Evolutionary conservation across 2,888 invertebrate species (phyloP), one percentile per base, ranked within the genome.

Genomic region (Eupsilia transversa): DNA sequence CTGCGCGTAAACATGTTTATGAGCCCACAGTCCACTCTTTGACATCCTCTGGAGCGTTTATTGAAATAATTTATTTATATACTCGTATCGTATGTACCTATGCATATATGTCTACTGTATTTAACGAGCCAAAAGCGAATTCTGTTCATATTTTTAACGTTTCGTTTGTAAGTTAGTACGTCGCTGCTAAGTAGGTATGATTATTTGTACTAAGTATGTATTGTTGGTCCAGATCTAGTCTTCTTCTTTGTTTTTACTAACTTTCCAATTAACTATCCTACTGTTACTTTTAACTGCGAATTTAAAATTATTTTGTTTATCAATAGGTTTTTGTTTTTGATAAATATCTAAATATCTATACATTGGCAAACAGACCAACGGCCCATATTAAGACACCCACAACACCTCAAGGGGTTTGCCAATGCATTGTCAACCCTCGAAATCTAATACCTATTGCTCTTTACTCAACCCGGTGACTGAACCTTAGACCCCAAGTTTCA

Each of bases 1-100:
- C 60, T 65, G 38, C 66, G 66, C 77, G 86, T 85, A 89, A 89
- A 88, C 88, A 87, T 89, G 89, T 88, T 88, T 88, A 87, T 88
- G 86, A 79, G 84, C 75, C 71, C 67, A 76, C 83, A 60, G 80
- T 75, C 79, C 76, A 84, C 83, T 89, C 86, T 87, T 85, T 88
- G 86, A 89, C 86, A 88, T 86, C 85, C 83, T 80, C 74, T 78
- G 83, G 80, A 83, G 79, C 84, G 87, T 89, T 83, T 86, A 85
- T 84, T 85, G 79, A 78, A 83, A 86, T 81, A 87, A 76, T 80
- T 79, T 88, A 87, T 88, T 87, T 88, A 87, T 83, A 84, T 83
- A 80, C 79, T 82, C 79, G 82, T 82, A 77, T 81, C n/a, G n/a
- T n/a, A n/a, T n/a, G n/a, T n/a, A n/a, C n/a, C 59, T 84, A 79